Evolutionary conservation across 2,113 vertebrate species (phyloP), one percentile per base, ranked within the genome.

Genomic region (Fulmarus glacialis): DNA sequence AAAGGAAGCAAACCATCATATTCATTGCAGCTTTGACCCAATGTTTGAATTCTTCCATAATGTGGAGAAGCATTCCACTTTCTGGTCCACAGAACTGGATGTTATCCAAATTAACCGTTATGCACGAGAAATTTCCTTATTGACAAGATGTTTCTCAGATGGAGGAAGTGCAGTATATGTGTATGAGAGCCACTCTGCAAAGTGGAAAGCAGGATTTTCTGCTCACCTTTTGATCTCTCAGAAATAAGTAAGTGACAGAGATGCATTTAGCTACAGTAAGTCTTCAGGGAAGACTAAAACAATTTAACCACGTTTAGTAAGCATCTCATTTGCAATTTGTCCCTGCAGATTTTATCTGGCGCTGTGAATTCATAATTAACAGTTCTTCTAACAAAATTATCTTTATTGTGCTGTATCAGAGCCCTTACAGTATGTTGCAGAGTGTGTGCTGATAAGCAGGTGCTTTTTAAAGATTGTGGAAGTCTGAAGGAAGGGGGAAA

Each of bases 281-380:
- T 80, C 77, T 84, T 89, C 30, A 62, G 62, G 43, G 81, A 87
- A 95, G 68, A 26, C 64, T 78, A 26, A 79, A 82, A 88, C 52
- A n/a, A 26, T 0, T 14, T 74, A 71, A 55, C 50, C 9, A 40
- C 22, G 22, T 79, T 92, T 93, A 93, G 82, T 67, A 67, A 95
- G 60, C 27, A 53, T 79, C n/a, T 92, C 6, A 82, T 90, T 96
- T 93, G 36, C 73, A 93, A 82, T 85, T 87, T 82, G 40, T 55
- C 73, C 62, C 77, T 80, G 60, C 20, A 91, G 91, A 95, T 87
- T 96, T 91, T 82, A 95, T 96, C 80, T 90, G 23, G 8, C 82
- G 45, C 27, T 55, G 18, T 3, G 12, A 94, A 85, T 91, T 94
- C 11, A 36, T 93, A 89, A 78, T 83, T 53, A 92, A 55, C 56